A percentile compares a stretch with the other conserved stretches of the same genome.
Conservation (phyloP, 2,888 invertebrate species). For the Augochlorella aurata region DNA sequence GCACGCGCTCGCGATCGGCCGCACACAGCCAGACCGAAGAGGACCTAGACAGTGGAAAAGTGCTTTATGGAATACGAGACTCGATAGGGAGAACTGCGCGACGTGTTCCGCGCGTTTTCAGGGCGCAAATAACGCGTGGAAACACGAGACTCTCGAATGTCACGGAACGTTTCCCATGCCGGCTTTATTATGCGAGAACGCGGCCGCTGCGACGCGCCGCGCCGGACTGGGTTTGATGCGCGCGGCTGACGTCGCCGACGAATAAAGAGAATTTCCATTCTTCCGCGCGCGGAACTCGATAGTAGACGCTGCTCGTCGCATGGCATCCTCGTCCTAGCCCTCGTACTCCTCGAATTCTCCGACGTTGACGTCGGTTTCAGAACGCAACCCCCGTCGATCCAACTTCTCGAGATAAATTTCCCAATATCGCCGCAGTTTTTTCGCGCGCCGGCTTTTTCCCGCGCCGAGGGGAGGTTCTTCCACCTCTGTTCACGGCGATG, state of each 20-base stretch:
- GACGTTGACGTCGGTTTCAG: not conserved
- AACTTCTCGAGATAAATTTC: not conserved
- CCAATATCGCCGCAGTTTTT: not conserved
- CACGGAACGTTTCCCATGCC: constrained; percentile 39
- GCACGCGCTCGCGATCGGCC: not conserved
- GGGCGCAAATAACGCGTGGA: constrained; percentile 50
- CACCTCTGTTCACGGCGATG: not conserved
- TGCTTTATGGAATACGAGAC: constrained; percentile 45
- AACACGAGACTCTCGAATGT: constrained; percentile 54
- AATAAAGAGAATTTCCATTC: constrained; percentile 27
- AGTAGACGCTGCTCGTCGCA: constrained; percentile 17
- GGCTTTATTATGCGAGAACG: constrained; percentile 38
- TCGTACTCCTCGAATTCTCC: not conserved
- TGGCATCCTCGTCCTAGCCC: not conserved
- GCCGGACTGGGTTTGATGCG: constrained; percentile 25
- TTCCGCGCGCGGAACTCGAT: constrained; percentile 33
- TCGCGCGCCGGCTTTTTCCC: not conserved
- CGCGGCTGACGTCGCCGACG: not conserved
- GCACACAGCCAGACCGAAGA: not conserved
- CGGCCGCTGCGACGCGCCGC: not conserved
- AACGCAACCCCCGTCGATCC: not conserved
- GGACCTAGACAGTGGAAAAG: constrained; percentile 17
- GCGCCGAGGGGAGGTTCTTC: not conserved
- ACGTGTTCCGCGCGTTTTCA: constrained; percentile 24
- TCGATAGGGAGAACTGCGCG: constrained; percentile 23